Percentiles rank a stretch among this genome's conserved stretches.
Evolutionary conservation across 1,140 invertebrate species (phyloP).

Genomic region (Heterodera schachtii): DNA sequence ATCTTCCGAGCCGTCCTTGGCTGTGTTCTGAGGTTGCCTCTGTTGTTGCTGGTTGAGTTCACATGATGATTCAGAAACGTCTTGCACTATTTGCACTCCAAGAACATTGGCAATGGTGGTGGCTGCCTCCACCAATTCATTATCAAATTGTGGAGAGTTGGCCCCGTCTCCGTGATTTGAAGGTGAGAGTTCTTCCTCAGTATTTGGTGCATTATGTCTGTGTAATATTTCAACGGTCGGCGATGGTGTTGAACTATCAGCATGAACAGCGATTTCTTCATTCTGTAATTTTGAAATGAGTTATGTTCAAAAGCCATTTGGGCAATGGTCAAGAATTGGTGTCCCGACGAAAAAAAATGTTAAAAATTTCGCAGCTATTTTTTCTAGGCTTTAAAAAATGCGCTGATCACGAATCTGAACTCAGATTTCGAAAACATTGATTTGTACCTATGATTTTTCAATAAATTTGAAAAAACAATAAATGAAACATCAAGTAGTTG

Average conservation of each 20-base stretch:
- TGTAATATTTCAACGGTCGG: conserved; percentile 35
- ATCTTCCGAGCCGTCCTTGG: conserved; percentile 29
- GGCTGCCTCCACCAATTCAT: conserved; percentile 34
- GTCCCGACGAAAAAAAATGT: too few species aligned
- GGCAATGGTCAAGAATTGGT: too few species aligned
- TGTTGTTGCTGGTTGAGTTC: conserved; percentile 23
- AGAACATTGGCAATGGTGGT: conserved; percentile 34
- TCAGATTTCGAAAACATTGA: too few species aligned
- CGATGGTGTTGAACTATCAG: conserved; percentile 37
- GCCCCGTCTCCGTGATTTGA: background rate
- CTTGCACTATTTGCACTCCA: conserved; percentile 38
- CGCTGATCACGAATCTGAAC: too few species aligned
- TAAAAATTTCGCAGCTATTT: too few species aligned
- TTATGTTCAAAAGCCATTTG: too few species aligned
- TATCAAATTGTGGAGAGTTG: conserved; percentile 19
- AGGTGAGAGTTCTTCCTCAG: conserved; percentile 6
- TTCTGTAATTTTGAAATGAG: background rate
- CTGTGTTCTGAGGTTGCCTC: background rate
- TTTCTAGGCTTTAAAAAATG: too few species aligned
- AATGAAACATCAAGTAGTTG: too few species aligned
- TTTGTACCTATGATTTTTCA: too few species aligned
- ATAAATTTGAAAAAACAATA: too few species aligned
- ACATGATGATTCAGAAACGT: background rate
- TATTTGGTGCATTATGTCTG: background rate
- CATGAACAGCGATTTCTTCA: conserved; percentile 38